phyloP scores from a whole-genome alignment of 2,797 vertebrate species.

The Muscicapa comitata region DNA sequence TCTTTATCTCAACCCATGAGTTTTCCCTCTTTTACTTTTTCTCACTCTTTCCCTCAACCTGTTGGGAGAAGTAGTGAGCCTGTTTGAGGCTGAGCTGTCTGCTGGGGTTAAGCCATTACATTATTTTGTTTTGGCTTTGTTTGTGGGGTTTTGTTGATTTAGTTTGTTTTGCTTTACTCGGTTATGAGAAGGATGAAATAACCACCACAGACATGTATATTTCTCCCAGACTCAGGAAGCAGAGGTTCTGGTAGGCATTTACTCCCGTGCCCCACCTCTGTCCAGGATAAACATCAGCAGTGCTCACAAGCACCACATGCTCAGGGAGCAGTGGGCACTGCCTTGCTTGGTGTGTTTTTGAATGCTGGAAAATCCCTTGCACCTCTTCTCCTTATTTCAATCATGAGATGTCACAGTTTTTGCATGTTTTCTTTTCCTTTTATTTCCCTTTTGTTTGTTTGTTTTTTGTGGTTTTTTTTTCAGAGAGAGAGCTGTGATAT shows the following conservation, averaged over 20 bases:
- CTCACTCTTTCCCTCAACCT: background rate
- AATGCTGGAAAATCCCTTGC: background rate
- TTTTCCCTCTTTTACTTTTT: background rate
- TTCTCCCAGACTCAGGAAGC: background rate
- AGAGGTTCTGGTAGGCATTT: background rate
- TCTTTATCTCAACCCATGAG: background rate
- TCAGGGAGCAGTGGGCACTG: background rate
- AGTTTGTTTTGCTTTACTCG: background rate
- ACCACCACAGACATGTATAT: background rate
- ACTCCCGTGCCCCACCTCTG: background rate
- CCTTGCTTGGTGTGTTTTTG: background rate
- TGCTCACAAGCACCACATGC: background rate
- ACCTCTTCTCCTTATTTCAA: background rate
- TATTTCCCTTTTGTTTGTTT: background rate
- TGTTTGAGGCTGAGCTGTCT: background rate
- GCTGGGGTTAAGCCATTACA: background rate
- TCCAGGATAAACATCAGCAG: background rate
- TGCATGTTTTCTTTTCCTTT: background rate
- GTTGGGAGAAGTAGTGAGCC: background rate
- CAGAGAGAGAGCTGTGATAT: background rate
- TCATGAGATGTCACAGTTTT: background rate
- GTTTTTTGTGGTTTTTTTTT: background rate
- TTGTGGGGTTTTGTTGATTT: background rate
- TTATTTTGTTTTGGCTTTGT: background rate
- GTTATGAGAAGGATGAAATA: background rate